phyloP scores from a whole-genome alignment of 2,113 vertebrate genomes.

The Misgurnus mizolepis region DNA sequence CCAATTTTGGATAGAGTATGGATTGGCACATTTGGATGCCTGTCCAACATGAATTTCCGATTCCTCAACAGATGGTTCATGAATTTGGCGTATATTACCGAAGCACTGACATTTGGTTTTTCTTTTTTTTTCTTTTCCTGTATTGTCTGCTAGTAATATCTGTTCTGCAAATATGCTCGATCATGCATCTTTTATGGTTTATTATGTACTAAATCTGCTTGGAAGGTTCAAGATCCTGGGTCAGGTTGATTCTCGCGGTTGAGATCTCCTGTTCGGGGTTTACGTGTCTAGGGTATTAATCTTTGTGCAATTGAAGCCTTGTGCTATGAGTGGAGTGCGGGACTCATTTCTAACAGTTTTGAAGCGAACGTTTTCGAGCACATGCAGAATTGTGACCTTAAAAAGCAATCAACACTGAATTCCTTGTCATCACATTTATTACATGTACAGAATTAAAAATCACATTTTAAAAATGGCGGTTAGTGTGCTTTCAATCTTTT shows the following conservation, averaged over 20 bases:
- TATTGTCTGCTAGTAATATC: slow-evolving; percentile 41
- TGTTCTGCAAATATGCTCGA: slow-evolving; percentile 41
- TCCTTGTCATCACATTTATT: slow-evolving; percentile 72
- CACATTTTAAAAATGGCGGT: slow-evolving; percentile 67
- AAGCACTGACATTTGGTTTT: slow-evolving; percentile 23
- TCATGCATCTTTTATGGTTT: slow-evolving; percentile 37
- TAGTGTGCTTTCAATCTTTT: slow-evolving; percentile 56
- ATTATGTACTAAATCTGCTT: slow-evolving; percentile 44
- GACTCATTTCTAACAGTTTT: slow-evolving; percentile 39
- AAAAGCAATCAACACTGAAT: slow-evolving; percentile 58
- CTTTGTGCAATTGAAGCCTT: slow-evolving; percentile 46
- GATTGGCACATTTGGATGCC: slow-evolving; percentile 16
- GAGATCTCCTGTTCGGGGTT: slow-evolving; percentile 1
- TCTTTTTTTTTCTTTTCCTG: slow-evolving; percentile 1
- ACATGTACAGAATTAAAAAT: slow-evolving; percentile 77
- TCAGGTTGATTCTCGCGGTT: background rate
- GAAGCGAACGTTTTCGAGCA: slow-evolving; percentile 32
- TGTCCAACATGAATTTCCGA: slow-evolving; percentile 35
- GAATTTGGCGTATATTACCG: slow-evolving; percentile 38
- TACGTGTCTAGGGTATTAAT: slow-evolving; percentile 40
- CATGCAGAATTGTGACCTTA: slow-evolving; percentile 57
- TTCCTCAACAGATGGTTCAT: slow-evolving; percentile 30
- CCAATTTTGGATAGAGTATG: slow-evolving; percentile 17
- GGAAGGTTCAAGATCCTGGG: slow-evolving; percentile 37
- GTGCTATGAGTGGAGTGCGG: slow-evolving; percentile 17